Evolutionary conservation across 2,888 invertebrate species (phyloP).

Genomic region (Coremacera marginata): DNA sequence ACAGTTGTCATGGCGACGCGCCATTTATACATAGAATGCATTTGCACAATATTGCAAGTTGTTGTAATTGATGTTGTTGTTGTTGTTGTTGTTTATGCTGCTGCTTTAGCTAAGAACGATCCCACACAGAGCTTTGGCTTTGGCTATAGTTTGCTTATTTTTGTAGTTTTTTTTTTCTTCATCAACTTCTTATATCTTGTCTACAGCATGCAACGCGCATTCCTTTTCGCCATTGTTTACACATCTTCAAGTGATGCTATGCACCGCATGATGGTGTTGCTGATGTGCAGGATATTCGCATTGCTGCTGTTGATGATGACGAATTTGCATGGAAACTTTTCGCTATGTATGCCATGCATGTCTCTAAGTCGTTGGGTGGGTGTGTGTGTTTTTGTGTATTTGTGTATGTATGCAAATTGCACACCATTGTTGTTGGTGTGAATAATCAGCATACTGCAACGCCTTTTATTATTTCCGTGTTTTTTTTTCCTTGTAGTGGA

Average conservation of each 20-base stretch:
- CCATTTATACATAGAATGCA: background rate
- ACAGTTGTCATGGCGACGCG: constrained; percentile 15
- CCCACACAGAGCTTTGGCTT: background rate
- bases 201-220: background rate
- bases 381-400: background rate
- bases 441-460: constrained; percentile 20
- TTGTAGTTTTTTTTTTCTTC: background rate
- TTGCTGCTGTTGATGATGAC: background rate
- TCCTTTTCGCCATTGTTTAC: background rate
- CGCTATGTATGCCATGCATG: background rate
- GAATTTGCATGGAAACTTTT: constrained; percentile 16
- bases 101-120: background rate
- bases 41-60: constrained; percentile 18
- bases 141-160: background rate
- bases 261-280: background rate
- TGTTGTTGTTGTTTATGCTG: background rate
- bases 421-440: constrained; percentile 11
- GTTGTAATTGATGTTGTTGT: no score
- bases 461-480: background rate
- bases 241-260: constrained; percentile 3
- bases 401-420: background rate
- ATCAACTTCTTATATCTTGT: background rate
- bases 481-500: background rate
- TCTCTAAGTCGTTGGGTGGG: background rate
- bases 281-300: background rate